phyloP scores from a whole-genome alignment of 2,113 vertebrate species.

The Nestor notabilis region DNA sequence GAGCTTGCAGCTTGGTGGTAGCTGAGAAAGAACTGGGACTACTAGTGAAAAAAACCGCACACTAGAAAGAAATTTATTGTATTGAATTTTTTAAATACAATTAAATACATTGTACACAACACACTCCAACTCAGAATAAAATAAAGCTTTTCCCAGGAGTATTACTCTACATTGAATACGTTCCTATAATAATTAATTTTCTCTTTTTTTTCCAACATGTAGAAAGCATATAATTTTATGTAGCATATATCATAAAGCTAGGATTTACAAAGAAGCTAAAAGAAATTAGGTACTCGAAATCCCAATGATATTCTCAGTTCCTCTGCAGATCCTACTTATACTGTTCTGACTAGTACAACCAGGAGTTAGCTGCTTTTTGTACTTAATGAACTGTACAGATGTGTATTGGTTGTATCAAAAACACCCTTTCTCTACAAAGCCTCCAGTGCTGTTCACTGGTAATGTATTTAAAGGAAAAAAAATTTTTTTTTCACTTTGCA shows the following conservation, averaged over 20 bases:
- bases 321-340: not conserved
- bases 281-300: not conserved
- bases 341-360: not conserved
- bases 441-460: not conserved
- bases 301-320: not conserved
- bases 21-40: not conserved
- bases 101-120: not conserved
- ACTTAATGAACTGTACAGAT: not conserved
- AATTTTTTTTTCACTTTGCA: constrained; percentile 46
- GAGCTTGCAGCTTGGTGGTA: not conserved
- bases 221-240: not conserved
- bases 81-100: not conserved
- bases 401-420: not conserved
- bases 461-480: constrained; percentile 48
- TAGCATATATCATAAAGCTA: not conserved
- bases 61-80: not conserved
- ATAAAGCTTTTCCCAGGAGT: not conserved
- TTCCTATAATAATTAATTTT: not conserved
- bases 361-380: not conserved
- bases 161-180: not conserved
- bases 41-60: not conserved
- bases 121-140: not conserved
- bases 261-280: not conserved
- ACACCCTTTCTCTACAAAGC: not conserved
- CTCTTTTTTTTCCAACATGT: not conserved